Conservation (phyloP, 2,888 invertebrate genomes). For the Synanthedon andrenaeformis region DNA sequence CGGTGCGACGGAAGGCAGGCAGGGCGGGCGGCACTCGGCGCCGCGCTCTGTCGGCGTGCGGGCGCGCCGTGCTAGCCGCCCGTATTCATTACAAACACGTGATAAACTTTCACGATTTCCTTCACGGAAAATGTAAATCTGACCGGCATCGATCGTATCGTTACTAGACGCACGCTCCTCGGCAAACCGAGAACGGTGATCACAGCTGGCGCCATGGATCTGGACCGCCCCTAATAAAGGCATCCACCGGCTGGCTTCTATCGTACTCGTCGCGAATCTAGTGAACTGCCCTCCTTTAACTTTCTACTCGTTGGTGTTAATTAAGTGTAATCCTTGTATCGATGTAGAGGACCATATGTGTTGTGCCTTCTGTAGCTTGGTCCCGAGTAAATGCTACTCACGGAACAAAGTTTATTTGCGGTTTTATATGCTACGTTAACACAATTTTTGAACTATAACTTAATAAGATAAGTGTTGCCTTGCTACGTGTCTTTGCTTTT, state of each 20-base stretch:
- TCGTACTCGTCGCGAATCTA: constrained; percentile 28
- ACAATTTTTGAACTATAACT: constrained; percentile 37
- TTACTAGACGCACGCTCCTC: constrained; percentile 53
- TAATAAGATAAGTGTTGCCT: constrained; percentile 67
- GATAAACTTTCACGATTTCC: constrained; percentile 68
- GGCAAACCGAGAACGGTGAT: constrained; percentile 45
- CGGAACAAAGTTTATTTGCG: constrained; percentile 32
- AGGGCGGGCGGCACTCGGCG: constrained; percentile 66
- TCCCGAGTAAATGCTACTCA: constrained; percentile 28
- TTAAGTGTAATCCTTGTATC: constrained; percentile 37
- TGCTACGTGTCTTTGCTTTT: constrained; percentile 68
- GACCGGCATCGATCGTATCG: constrained; percentile 63
- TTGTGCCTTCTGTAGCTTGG: constrained; percentile 57
- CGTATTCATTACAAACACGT: constrained; percentile 46
- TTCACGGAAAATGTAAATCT: constrained; percentile 67
- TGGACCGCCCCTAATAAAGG: constrained; percentile 58
- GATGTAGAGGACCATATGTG: constrained; percentile 60
- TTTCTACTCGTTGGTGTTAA: constrained; percentile 41
- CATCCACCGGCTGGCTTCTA: constrained; percentile 10
- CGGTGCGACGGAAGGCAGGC: constrained; percentile 27
- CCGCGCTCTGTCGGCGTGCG: constrained; percentile 64
- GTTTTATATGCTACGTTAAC: constrained; percentile 39
- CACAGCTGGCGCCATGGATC: constrained; percentile 61
- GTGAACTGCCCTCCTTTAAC: constrained; percentile 24
- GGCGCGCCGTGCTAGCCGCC: constrained; percentile 59